A percentile compares a stretch with the other conserved stretches of the same genome.
These are phyloP conservation scores for Eupeodes luniger DNA, from an alignment of 2,888 invertebrate genomes.

Conservation along the genomic window DNA sequence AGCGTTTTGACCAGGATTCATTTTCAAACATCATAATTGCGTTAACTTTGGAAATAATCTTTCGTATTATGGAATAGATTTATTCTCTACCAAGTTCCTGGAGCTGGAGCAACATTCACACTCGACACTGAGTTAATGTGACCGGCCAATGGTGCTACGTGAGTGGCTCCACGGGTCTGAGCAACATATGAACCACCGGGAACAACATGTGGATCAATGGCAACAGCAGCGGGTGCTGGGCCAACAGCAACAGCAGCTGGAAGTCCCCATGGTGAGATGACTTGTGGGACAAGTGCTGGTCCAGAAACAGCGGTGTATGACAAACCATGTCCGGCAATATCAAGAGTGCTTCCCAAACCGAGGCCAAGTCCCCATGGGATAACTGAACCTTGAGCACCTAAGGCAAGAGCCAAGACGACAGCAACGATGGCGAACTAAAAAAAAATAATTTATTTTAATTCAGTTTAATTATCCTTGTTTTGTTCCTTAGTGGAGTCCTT, in stretches of 20 bases:
- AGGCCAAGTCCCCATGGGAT: slow-evolving; percentile 64
- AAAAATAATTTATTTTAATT: background rate
- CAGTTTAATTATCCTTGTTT: background rate
- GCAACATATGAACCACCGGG: slow-evolving; percentile 82
- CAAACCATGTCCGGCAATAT: slow-evolving; percentile 69
- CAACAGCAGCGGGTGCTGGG: slow-evolving; percentile 48
- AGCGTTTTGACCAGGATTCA: slow-evolving; percentile 17
- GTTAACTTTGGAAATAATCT: background rate
- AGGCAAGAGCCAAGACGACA: slow-evolving; percentile 74
- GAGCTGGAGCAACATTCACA: slow-evolving; percentile 83
- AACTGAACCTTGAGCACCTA: slow-evolving; percentile 70
- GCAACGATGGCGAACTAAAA: slow-evolving; percentile 69
- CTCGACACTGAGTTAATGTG: slow-evolving; percentile 83
- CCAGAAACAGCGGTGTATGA: slow-evolving; percentile 73
- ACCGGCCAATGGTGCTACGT: slow-evolving; percentile 83
- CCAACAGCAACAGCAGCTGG: slow-evolving; percentile 59
- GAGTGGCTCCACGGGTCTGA: slow-evolving; percentile 83
- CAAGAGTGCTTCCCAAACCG: slow-evolving; percentile 60
- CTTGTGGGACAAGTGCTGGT: slow-evolving; percentile 65
- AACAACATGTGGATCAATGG: slow-evolving; percentile 63
- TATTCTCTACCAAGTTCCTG: slow-evolving; percentile 79
- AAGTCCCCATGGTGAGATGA: slow-evolving; percentile 51
- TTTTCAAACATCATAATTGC: background rate
- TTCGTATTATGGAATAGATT: too few species aligned
- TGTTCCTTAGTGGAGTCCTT: background rate